phyloP scores from a whole-genome alignment of 2,797 vertebrate genomes.

The Prunella strophiata region DNA sequence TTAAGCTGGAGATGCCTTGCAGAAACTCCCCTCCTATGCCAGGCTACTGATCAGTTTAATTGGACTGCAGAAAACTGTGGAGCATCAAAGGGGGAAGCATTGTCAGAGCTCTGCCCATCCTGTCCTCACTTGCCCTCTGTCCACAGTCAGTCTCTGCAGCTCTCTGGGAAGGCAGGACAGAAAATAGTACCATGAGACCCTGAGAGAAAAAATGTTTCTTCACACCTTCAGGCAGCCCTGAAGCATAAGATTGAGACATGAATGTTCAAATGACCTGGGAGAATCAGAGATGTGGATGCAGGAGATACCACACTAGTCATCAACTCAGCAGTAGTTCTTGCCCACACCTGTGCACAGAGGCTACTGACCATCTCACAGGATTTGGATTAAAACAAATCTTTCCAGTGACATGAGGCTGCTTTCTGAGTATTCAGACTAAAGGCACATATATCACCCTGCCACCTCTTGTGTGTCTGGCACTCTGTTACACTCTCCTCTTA shows the following conservation, averaged over 20 bases:
- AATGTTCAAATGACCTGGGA: neutral
- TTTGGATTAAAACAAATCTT: neutral
- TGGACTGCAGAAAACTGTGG: neutral
- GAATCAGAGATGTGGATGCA: neutral
- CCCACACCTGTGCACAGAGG: fast-evolving
- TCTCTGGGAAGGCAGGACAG: neutral
- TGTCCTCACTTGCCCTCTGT: neutral
- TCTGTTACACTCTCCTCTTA: neutral
- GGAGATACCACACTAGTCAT: neutral
- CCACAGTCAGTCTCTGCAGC: neutral
- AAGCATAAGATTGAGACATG: neutral
- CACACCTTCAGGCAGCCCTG: neutral
- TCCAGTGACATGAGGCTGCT: neutral
- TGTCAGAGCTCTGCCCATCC: neutral
- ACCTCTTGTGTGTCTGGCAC: neutral
- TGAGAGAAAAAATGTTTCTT: neutral
- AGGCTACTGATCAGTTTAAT: neutral
- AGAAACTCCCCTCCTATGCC: neutral
- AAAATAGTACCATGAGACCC: neutral
- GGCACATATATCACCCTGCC: neutral
- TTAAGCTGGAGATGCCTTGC: neutral
- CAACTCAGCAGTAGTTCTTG: neutral
- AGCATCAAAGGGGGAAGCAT: neutral
- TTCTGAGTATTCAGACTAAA: neutral
- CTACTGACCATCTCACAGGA: neutral